Evolutionary conservation across 1,140 invertebrate genomes (phyloP).

Genomic region (Triops cancriformis): DNA sequence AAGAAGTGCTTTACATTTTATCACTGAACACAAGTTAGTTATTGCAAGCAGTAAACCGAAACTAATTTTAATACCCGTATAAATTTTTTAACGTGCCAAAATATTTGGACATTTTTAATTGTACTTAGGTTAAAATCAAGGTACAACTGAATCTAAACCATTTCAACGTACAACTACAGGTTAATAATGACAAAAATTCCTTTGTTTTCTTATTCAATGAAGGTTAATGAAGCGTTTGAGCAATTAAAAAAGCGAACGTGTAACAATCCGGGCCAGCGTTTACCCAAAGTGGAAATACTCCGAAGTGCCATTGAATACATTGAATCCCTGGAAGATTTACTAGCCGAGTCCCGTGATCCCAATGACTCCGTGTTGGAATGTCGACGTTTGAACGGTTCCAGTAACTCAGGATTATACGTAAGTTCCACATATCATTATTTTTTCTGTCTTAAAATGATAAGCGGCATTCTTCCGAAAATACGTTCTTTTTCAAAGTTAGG

Average conservation of each 20-base stretch:
- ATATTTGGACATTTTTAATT: background rate
- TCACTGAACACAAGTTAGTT: too few relatives aligned
- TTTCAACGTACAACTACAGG: background rate
- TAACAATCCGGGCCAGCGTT: conserved; percentile 84
- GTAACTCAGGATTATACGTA: conserved; percentile 14
- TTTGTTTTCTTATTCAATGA: conserved; percentile 4
- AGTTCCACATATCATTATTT: background rate
- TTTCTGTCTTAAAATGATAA: background rate
- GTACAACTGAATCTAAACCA: background rate
- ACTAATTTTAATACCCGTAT: background rate
- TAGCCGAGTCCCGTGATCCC: conserved; percentile 37
- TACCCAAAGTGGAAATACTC: conserved; percentile 95
- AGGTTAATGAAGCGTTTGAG: conserved; percentile 98
- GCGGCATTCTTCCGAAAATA: background rate
- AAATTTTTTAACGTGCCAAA: background rate
- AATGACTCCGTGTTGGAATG: background rate
- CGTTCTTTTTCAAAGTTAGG: background rate
- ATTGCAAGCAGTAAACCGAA: too few relatives aligned
- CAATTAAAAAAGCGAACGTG: conserved; percentile 83
- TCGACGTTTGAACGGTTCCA: background rate
- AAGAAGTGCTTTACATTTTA: too few relatives aligned
- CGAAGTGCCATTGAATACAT: conserved; percentile 97
- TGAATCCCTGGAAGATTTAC: conserved; percentile 78
- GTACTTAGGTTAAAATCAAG: background rate
- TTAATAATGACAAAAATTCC: conserved; percentile 16